phyloP scores from a whole-genome alignment of 2,797 vertebrate genomes.

The Pygocentrus nattereri region DNA sequence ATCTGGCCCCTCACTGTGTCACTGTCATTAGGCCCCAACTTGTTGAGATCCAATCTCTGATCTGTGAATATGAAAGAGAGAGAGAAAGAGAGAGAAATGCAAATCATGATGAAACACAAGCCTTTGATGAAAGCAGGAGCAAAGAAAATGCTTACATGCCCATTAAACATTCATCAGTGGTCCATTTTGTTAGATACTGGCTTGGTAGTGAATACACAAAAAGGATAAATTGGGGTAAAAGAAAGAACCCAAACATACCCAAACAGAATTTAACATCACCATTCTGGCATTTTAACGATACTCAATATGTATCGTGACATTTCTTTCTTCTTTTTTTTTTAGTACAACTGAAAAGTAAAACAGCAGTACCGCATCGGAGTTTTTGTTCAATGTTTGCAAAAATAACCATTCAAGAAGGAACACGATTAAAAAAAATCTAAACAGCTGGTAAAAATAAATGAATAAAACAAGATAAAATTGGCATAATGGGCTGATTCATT shows the following conservation, averaged over 20 bases:
- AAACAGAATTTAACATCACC: neutral
- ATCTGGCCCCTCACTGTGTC: conserved; percentile 98
- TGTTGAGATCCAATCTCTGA: conserved; percentile 99
- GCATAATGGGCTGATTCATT: neutral
- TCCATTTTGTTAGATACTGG: neutral
- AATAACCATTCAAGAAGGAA: no score
- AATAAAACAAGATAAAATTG: neutral
- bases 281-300: no score
- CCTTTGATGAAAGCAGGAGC: neutral
- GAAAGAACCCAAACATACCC: neutral
- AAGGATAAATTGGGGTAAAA: neutral
- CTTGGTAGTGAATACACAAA: neutral
- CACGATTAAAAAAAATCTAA: neutral
- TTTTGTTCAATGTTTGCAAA: no score
- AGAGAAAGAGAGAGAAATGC: neutral
- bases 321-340: no score
- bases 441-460: neutral
- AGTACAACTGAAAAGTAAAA: no score
- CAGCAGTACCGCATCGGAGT: no score
- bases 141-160: neutral
- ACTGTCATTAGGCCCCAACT: conserved; percentile 96
- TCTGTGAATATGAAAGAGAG: conserved; percentile 76
- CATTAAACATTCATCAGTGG: neutral
- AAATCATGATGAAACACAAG: neutral
- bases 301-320: no score